phyloP scores from a whole-genome alignment of 2,888 invertebrate genomes.

The Nemurella pictetii region DNA sequence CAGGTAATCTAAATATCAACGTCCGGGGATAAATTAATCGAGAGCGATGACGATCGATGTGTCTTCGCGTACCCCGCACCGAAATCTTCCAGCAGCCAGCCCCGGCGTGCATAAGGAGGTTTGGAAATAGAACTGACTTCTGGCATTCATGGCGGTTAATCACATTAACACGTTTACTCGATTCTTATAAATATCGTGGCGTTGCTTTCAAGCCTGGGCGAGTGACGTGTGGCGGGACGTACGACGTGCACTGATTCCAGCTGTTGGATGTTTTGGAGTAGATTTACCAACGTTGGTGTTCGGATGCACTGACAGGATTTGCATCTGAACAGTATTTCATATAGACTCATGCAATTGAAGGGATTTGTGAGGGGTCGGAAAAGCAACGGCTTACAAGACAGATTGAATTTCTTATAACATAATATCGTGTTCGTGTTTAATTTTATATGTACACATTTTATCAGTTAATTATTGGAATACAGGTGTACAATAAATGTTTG shows the following conservation, averaged over 20 bases:
- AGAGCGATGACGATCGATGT: too few relatives aligned
- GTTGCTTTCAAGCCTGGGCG: neutral
- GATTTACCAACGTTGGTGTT: too few relatives aligned
- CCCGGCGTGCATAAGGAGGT: neutral
- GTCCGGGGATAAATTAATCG: neutral
- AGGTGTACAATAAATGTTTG: neutral
- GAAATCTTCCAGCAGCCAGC: neutral
- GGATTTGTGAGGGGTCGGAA: too few relatives aligned
- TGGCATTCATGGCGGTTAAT: neutral
- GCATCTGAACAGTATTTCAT: too few relatives aligned
- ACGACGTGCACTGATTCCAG: neutral
- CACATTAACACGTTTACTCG: neutral
- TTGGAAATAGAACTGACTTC: neutral
- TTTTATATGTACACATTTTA: neutral
- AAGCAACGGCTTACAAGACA: too few relatives aligned
- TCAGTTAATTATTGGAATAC: neutral
- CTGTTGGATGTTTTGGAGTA: too few relatives aligned
- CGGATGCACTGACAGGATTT: too few relatives aligned
- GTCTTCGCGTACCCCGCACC: too few relatives aligned
- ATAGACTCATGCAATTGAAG: too few relatives aligned
- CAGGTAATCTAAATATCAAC: neutral
- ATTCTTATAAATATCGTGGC: neutral
- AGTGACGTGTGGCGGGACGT: neutral
- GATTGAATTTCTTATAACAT: neutral
- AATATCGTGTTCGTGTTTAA: neutral